Evolutionary conservation across 1,140 invertebrate genomes (phyloP), one percentile per base, ranked within the genome.

Genomic region (Anthonomus grandis): DNA sequence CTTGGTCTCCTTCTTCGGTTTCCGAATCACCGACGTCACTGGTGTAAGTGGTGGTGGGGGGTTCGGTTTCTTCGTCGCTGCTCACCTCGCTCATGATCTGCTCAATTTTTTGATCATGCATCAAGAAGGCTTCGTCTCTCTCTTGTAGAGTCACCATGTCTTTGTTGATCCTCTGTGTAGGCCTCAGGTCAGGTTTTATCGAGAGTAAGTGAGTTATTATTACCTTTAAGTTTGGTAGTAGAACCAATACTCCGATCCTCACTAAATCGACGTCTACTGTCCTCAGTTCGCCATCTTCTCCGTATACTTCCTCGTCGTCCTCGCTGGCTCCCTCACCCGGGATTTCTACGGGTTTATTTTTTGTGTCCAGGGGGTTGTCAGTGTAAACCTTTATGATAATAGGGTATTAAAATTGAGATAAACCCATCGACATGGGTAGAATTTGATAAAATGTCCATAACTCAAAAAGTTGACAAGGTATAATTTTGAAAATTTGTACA

Each of bases 151-250:
- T 74, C 3, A 79, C 66, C 3, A 71, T 57, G 4, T 62, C 65
- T 66, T 81, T 81, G 50, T 81, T 78, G 9, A 81, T 64, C 45
- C 78, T 71, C 57, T 77, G 31, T 10, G 10, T 12, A 34, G n/a
- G n/a, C n/a, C n/a, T n/a, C n/a, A n/a, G n/a, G n/a, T n/a, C 8
- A 39, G 9, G 17, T 39, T 8, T 17, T n/a, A n/a, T n/a, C n/a
- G n/a, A n/a, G n/a, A n/a, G n/a, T n/a, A n/a, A n/a, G n/a, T n/a
- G n/a, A n/a, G n/a, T n/a, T n/a, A n/a, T 1, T n/a, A 23, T 21
- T 48, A 56, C 47, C 38, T 39, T 57, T 25, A 79, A 66, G 17
- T 70, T 70, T 1, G 76, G 77, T 13, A 81, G 50, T 4, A 74
- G 22, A 3, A 77, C 76, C 21, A 80, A 45, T 0, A 79, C 55